phyloP scores from a whole-genome alignment of 2,888 invertebrate genomes.

The Agonopterix alstromeriana region DNA sequence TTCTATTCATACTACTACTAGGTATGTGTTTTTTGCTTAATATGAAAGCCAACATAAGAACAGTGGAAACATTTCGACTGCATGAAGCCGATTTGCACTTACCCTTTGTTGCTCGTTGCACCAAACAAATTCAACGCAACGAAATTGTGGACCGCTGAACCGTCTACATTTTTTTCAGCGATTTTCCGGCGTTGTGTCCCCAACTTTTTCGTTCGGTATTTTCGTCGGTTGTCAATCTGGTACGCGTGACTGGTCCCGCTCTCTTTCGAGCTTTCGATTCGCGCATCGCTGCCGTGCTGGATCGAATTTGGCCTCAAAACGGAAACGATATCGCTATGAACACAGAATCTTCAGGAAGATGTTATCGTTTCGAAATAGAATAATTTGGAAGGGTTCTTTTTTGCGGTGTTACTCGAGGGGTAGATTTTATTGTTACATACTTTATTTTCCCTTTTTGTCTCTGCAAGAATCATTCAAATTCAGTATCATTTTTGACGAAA shows the following conservation, averaged over 20 bases:
- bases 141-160: too few species aligned
- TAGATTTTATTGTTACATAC: slow-evolving; percentile 5
- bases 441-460: not conserved
- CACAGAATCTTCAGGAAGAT: slow-evolving; percentile 23
- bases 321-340: slow-evolving; percentile 35
- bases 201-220: slow-evolving; percentile 12
- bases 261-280: slow-evolving; percentile 28
- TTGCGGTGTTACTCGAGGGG: slow-evolving; percentile 6
- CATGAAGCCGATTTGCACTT: too few species aligned
- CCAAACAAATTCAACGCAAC: too few species aligned
- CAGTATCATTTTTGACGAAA: too few species aligned
- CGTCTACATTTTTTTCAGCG: slow-evolving; percentile 1
- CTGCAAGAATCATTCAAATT: too few species aligned
- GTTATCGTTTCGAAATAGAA: slow-evolving; percentile 23
- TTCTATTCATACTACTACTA: too few species aligned
- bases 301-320: slow-evolving; percentile 46
- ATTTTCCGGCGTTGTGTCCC: slow-evolving; percentile 12
- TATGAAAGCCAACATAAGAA: too few species aligned
- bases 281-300: slow-evolving; percentile 33
- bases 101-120: too few species aligned
- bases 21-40: too few species aligned
- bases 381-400: slow-evolving; percentile 10
- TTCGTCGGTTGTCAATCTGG: slow-evolving; percentile 60
- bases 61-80: too few species aligned
- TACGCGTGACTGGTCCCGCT: slow-evolving; percentile 44